phyloP scores from a whole-genome alignment of 2,888 invertebrate genomes.

The Aphodius sticticus region DNA sequence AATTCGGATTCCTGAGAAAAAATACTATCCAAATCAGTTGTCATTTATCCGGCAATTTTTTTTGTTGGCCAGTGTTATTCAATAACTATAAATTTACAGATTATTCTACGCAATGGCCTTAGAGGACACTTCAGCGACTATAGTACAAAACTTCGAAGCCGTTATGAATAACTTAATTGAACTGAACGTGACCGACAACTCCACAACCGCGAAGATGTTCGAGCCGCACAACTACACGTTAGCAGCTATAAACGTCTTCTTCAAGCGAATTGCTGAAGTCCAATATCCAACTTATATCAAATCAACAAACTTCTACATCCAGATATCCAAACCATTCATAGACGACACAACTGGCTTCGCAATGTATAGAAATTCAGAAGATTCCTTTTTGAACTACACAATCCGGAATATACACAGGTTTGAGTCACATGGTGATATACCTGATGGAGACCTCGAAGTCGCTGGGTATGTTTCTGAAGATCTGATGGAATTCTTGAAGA shows the following conservation, averaged over 20 bases:
- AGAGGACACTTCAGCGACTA: conserved; percentile 24
- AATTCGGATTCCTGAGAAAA: too few relatives aligned
- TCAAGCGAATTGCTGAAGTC: conserved; percentile 26
- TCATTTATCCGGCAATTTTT: too few relatives aligned
- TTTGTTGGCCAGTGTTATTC: too few relatives aligned
- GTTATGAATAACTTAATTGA: conserved; percentile 29
- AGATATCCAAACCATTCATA: conserved; percentile 31
- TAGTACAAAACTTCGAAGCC: conserved; percentile 26
- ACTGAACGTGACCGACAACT: conserved; percentile 8
- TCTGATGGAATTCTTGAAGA: conserved; percentile 5
- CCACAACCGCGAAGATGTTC: conserved; percentile 18
- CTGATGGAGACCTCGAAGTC: conserved; percentile 25
- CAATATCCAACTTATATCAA: conserved; percentile 26
- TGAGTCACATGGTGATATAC: conserved; percentile 21
- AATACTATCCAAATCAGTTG: too few relatives aligned
- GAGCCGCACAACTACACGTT: conserved; percentile 28
- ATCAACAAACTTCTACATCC: conserved; percentile 23
- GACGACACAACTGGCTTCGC: conserved; percentile 29
- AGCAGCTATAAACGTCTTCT: conserved; percentile 31
- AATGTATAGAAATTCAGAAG: conserved; percentile 16
- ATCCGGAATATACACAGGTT: conserved; percentile 18
- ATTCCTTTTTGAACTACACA: conserved; percentile 31
- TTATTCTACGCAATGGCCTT: conserved; percentile 30
- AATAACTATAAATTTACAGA: not conserved
- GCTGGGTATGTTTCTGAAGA: conserved; percentile 30